phyloP scores from a whole-genome alignment of 2,113 vertebrate genomes.

The Corythornis vintsioides region DNA sequence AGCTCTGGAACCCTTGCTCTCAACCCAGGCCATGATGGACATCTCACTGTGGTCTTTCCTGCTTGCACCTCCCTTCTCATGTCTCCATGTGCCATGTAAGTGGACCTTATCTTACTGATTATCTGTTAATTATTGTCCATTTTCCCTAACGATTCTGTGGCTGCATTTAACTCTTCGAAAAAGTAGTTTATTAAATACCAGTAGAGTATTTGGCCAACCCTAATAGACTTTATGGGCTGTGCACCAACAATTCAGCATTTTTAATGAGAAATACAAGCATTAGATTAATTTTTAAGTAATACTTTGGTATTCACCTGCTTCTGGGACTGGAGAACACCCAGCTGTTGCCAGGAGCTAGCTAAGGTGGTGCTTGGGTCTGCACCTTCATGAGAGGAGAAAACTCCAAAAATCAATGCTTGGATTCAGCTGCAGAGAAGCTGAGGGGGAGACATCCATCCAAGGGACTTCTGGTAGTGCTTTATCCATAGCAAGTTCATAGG shows the following conservation, averaged over 20 bases:
- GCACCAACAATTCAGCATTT: not conserved
- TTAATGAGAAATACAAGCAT: not conserved
- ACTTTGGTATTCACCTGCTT: not conserved
- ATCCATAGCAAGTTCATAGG: not conserved
- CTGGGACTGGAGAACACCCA: not conserved
- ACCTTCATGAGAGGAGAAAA: not conserved
- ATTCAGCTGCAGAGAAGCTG: not conserved
- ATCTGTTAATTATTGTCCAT: not conserved
- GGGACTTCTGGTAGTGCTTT: not conserved
- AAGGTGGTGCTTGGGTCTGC: not conserved
- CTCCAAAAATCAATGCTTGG: not conserved
- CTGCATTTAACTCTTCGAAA: not conserved
- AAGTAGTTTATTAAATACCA: not conserved
- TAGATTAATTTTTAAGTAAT: not conserved
- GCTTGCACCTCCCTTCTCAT: not conserved
- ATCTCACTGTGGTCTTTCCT: not conserved
- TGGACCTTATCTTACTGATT: not conserved
- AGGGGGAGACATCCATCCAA: not conserved
- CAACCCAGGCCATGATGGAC: not conserved
- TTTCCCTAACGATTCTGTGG: not conserved
- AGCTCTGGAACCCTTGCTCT: not conserved
- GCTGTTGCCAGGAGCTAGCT: not conserved
- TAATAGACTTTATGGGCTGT: not conserved
- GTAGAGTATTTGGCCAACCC: not conserved
- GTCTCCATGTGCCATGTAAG: rapidly evolving